phyloP scores from a whole-genome alignment of 1,140 invertebrate species.

The Leucophenga varia region DNA sequence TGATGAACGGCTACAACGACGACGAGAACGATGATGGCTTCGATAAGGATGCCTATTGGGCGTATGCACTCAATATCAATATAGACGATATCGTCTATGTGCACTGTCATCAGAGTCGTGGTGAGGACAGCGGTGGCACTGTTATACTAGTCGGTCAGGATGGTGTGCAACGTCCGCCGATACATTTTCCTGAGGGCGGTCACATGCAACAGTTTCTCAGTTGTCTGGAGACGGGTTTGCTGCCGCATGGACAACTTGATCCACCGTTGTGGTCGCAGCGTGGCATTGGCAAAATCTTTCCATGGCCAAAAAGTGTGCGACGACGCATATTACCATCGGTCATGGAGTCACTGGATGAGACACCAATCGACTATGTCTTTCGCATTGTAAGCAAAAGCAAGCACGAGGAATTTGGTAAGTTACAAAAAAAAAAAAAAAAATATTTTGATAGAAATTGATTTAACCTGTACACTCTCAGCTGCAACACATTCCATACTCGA shows the following conservation, averaged over 20 bases:
- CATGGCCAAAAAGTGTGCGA: constrained; percentile 66
- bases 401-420: constrained; percentile 73
- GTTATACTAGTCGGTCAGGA: constrained; percentile 92
- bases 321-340: constrained; percentile 63
- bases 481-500: constrained; percentile 51
- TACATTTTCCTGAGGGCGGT: constrained; percentile 89
- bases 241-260: constrained; percentile 87
- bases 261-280: constrained; percentile 89
- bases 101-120: constrained; percentile 87
- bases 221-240: constrained; percentile 83
- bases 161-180: constrained; percentile 88
- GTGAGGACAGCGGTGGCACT: constrained; percentile 71
- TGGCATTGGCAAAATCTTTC: constrained; percentile 77
- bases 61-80: constrained; percentile 85
- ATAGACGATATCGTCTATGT: constrained; percentile 91
- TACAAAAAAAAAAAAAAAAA: background rate
- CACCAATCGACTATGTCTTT: constrained; percentile 84
- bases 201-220: constrained; percentile 88
- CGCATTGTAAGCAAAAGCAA: constrained; percentile 78
- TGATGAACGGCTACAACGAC: constrained; percentile 86
- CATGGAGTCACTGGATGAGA: constrained; percentile 66
- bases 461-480: no score
- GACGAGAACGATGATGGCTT: constrained; percentile 63
- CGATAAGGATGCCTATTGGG: constrained; percentile 85
- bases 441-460: background rate